Evolutionary conservation across 92 coral and sea anemone genomes (phyloP).

Genomic region (Ricordea florida): DNA sequence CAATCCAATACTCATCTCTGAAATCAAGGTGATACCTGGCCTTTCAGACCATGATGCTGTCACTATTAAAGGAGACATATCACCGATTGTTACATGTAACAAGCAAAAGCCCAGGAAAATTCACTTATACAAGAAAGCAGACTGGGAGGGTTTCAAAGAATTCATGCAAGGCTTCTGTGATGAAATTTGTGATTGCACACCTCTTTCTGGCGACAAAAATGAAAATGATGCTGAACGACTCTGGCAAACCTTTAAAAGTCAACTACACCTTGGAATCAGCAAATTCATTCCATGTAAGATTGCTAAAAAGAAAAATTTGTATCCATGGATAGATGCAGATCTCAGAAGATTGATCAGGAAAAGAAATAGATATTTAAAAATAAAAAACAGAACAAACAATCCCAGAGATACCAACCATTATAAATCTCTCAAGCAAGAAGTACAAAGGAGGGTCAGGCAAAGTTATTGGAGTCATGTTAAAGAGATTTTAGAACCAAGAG

Average conservation of each 20-base stretch:
- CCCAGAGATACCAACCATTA: neutral
- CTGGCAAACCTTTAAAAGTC: constrained; percentile 4
- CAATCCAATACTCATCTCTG: constrained; percentile 9
- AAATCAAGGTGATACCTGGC: constrained; percentile 30
- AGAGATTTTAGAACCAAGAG: neutral
- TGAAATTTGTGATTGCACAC: neutral
- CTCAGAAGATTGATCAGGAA: constrained; percentile 22
- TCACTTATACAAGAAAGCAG: constrained; percentile 1
- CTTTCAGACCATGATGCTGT: constrained; percentile 41
- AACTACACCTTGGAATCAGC: neutral
- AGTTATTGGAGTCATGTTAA: constrained; percentile 7
- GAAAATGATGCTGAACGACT: neutral
- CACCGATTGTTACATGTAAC: constrained; percentile 7
- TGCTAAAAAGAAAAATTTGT: neutral
- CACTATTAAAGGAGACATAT: constrained; percentile 4
- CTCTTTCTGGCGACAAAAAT: neutral
- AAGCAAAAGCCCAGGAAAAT: constrained; percentile 3
- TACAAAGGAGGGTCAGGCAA: constrained; percentile 7
- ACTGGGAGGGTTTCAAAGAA: neutral
- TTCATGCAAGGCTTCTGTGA: neutral
- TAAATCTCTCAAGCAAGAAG: constrained; percentile 21
- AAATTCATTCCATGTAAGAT: constrained; percentile 1
- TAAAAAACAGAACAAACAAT: neutral
- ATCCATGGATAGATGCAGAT: constrained; percentile 11
- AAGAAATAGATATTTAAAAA: constrained; percentile 1